A percentile compares a stretch with the other conserved stretches of the same genome.
phyloP scores from a whole-genome alignment of 2,797 vertebrate species.

The Sternarchorhynchus goeldii region DNA sequence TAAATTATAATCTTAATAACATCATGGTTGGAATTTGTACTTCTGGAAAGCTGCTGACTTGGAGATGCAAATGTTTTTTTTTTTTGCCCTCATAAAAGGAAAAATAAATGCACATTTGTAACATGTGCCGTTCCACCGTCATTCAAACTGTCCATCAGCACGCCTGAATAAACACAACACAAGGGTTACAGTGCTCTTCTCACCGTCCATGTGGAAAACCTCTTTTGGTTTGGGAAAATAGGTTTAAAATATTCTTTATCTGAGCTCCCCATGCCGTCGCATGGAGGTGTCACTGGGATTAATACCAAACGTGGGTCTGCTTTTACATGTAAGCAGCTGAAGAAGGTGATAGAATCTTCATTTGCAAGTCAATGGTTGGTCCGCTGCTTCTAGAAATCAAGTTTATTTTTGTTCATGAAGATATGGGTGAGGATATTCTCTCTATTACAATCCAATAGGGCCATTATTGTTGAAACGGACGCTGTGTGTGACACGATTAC shows the following conservation, averaged over 20 bases:
- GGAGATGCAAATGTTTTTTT: too few relatives aligned
- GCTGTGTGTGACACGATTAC: not conserved
- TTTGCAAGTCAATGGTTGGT: conserved; percentile 53
- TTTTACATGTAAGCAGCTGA: conserved; percentile 28
- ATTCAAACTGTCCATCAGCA: too few relatives aligned
- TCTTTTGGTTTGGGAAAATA: not conserved
- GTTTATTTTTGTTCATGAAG: conserved; percentile 28
- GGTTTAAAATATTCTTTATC: not conserved
- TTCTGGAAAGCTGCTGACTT: too few relatives aligned
- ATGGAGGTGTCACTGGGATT: not conserved
- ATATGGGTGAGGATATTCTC: not conserved
- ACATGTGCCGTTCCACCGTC: too few relatives aligned
- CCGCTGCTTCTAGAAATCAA: conserved; percentile 31
- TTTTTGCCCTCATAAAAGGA: too few relatives aligned
- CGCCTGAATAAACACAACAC: too few relatives aligned
- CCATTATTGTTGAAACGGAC: not conserved
- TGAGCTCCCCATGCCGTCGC: not conserved
- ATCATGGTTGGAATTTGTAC: too few relatives aligned
- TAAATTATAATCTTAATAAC: too few relatives aligned
- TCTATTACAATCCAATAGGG: not conserved
- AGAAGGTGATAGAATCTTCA: conserved; percentile 37
- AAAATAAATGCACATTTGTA: too few relatives aligned
- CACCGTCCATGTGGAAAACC: not conserved
- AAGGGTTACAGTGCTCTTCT: too few relatives aligned
- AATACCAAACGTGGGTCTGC: not conserved